phyloP scores from a whole-genome alignment of 2,888 invertebrate genomes.

The Myopa testacea region DNA sequence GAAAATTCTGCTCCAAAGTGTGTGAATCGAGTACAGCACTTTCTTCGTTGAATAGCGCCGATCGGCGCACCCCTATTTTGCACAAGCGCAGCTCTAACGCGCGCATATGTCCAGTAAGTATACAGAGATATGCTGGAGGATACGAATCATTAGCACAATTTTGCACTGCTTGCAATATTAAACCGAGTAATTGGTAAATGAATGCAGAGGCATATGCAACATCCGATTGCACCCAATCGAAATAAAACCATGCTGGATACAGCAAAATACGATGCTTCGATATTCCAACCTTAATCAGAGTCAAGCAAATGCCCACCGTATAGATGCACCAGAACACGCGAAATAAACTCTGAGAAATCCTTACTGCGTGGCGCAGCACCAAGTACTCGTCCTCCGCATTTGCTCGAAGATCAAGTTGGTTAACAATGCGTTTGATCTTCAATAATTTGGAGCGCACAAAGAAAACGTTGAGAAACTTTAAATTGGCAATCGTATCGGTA shows the following conservation, averaged over 20 bases:
- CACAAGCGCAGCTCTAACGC: slow-evolving; percentile 57
- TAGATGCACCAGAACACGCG: slow-evolving; percentile 56
- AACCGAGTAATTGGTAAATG: slow-evolving; percentile 57
- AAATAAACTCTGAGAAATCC: slow-evolving; percentile 52
- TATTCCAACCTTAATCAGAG: slow-evolving; percentile 53
- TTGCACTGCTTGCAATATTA: slow-evolving; percentile 60
- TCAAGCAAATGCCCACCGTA: slow-evolving; percentile 54
- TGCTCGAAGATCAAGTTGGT: slow-evolving; percentile 49
- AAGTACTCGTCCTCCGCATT: slow-evolving; percentile 47
- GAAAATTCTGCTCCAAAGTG: slow-evolving; percentile 44
- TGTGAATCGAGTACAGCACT: not conserved
- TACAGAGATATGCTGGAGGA: slow-evolving; percentile 60
- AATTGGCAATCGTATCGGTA: slow-evolving; percentile 59
- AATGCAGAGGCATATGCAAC: slow-evolving; percentile 49
- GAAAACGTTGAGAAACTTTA: slow-evolving; percentile 61
- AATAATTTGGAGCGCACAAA: slow-evolving; percentile 55
- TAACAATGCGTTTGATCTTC: slow-evolving; percentile 50
- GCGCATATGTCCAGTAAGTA: slow-evolving; percentile 60
- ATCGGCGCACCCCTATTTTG: slow-evolving; percentile 50
- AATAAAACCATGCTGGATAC: slow-evolving; percentile 63
- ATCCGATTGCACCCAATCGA: slow-evolving; percentile 56
- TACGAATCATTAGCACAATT: slow-evolving; percentile 63
- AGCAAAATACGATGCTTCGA: slow-evolving; percentile 52
- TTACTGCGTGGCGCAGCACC: slow-evolving; percentile 51
- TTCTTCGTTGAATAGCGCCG: not conserved